These are phyloP conservation scores for Hedychridium roseum DNA, from an alignment of 2,888 invertebrate genomes.

Conservation along the genomic window DNA sequence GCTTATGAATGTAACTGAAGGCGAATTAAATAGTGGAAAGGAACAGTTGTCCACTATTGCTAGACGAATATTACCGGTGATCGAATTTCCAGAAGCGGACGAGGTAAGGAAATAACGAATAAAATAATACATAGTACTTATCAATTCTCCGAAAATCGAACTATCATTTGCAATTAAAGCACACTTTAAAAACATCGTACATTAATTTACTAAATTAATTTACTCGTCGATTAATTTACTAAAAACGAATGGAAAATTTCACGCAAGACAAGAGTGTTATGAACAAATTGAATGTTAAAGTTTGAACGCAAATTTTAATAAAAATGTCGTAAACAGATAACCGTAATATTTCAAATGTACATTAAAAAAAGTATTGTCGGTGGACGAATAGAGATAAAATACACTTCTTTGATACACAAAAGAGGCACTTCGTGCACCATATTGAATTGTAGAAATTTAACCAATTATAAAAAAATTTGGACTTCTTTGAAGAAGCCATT, in stretches of 20 bases:
- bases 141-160: no score
- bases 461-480: no score
- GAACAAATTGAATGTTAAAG: neutral
- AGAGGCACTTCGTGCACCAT: no score
- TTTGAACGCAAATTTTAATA: constrained; percentile 1
- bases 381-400: no score
- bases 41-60: constrained; percentile 54
- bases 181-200: neutral
- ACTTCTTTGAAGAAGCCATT: no score
- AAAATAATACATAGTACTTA: no score
- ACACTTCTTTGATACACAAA: neutral
- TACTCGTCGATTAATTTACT: neutral
- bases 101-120: constrained; percentile 35
- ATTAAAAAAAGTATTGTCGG: no score
- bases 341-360: no score
- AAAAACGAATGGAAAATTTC: neutral
- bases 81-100: constrained; percentile 60
- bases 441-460: no score
- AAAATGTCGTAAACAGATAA: no score
- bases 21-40: constrained; percentile 51
- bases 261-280: neutral
- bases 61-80: constrained; percentile 51
- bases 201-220: neutral
- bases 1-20: constrained; percentile 59
- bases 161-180: no score